A percentile compares a stretch with the other conserved stretches of the same genome.
phyloP scores from a whole-genome alignment of 2,888 invertebrate species.

The Amphipoea oculea region DNA sequence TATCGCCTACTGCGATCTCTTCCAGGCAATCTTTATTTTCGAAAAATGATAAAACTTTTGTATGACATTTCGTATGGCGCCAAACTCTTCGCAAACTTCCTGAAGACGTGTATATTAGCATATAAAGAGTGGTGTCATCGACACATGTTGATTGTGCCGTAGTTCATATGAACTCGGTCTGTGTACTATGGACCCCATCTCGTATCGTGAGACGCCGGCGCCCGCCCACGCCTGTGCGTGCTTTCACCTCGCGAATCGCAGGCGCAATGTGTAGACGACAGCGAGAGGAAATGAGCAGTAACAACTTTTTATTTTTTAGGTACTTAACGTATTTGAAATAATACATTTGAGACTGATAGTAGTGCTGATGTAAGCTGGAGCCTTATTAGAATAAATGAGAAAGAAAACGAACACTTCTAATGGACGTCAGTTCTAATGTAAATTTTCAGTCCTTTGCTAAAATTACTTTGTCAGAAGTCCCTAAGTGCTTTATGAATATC shows the following conservation, averaged over 20 bases:
- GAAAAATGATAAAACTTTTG: neutral
- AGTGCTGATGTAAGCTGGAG: too few species aligned
- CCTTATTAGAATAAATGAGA: neutral
- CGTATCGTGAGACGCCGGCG: slow-evolving; percentile 69
- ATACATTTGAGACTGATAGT: neutral
- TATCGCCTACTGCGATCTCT: neutral
- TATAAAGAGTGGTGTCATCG: slow-evolving; percentile 48
- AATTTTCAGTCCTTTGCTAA: neutral
- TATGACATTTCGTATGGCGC: neutral
- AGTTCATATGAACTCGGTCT: slow-evolving; percentile 36
- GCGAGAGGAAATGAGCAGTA: slow-evolving; percentile 7
- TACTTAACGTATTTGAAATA: neutral
- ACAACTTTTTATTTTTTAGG: neutral
- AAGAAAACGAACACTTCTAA: neutral
- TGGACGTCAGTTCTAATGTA: neutral
- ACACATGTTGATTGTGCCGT: slow-evolving; percentile 42
- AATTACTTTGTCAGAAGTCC: neutral
- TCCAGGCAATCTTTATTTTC: neutral
- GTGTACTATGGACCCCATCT: slow-evolving; percentile 65
- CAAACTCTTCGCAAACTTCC: neutral
- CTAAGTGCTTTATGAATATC: neutral
- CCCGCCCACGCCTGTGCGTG: slow-evolving; percentile 74
- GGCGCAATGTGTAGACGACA: slow-evolving; percentile 52
- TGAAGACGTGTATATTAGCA: slow-evolving; percentile 26
- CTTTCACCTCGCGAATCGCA: slow-evolving; percentile 80